Evolutionary conservation across 1,140 invertebrate genomes (phyloP), one percentile per base, ranked within the genome.

Genomic region (Dryas iulia): DNA sequence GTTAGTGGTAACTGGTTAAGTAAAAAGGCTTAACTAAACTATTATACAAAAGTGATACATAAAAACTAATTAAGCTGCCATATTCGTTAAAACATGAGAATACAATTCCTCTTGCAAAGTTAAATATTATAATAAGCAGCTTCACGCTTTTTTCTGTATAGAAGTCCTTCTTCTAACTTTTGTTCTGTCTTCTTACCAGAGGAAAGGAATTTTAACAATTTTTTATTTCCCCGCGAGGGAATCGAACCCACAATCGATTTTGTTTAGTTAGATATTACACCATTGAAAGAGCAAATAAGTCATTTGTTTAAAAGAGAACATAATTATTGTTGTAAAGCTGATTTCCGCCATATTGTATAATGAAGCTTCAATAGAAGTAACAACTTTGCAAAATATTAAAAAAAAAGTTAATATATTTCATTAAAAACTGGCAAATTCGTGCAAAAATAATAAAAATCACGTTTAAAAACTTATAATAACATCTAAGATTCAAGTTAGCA

Each of bases 401-500:
- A 10, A 39, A 39, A 39, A 39, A 39, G 18, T 7, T 6, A n/a
- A 3, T 39, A 18, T 2, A 47, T 47, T 47, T 47, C 5, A 47
- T 39, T 35, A 57, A 65, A 65, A 65, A 11, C 10, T 54, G 18
- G 35, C n/a, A 63, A 7, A 58, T 70, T 76, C 66, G 68, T 73
- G 68, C 64, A 72, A 54, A 71, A 66, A 23, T 54, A 30, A 61
- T 59, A 28, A 66, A 47, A 18, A 47, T 18, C 18, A 10, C 18
- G 14, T 47, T 47, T 47, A 70, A 77, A 52, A 39, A n/a, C n/a
- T 18, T 58, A 47, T 33, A 33, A 24, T 57, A 47, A 54, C 28
- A 66, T 62, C 69, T 72, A 81, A 83, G 77, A 85, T 83, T 76
- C 71, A 67, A 69, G 63, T 74, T 73, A 77, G 53, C 39, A 69